A percentile compares a stretch with the other conserved stretches of the same genome.
Evolutionary conservation across 2,113 vertebrate genomes (phyloP).

Genomic region (Erinaceus europaeus): DNA sequence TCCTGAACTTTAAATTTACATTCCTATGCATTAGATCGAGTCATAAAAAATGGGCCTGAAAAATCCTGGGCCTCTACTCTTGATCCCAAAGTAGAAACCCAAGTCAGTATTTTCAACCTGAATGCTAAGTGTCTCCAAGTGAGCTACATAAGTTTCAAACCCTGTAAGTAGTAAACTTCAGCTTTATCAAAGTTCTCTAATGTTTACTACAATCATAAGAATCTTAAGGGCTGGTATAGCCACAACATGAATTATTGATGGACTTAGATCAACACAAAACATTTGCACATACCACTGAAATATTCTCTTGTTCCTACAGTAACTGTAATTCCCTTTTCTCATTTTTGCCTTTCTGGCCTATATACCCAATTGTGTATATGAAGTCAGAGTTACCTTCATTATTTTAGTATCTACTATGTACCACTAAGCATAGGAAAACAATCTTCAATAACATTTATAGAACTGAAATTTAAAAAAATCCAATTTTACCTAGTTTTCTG

Average conservation of each 20-base stretch:
- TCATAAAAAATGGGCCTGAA: background rate
- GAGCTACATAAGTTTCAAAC: background rate
- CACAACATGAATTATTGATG: background rate
- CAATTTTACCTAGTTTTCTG: background rate
- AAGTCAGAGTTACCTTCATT: background rate
- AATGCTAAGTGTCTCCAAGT: background rate
- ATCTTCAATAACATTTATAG: background rate
- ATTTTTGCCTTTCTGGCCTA: too few species aligned
- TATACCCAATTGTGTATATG: background rate
- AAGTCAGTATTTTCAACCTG: background rate
- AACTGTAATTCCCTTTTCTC: background rate
- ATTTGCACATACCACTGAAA: background rate
- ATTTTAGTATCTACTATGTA: accelerated
- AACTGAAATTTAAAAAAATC: background rate
- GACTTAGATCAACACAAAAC: background rate
- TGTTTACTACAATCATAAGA: background rate
- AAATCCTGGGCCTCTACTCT: background rate
- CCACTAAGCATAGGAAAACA: background rate
- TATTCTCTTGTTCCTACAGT: background rate
- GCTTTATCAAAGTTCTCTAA: background rate
- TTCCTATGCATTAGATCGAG: background rate
- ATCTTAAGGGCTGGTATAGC: background rate
- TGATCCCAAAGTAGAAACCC: too few species aligned
- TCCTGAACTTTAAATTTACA: background rate
- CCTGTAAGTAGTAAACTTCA: background rate